These are phyloP conservation scores for Eubucco bourcierii DNA, from an alignment of 2,113 vertebrate species.

Conservation along the genomic window DNA sequence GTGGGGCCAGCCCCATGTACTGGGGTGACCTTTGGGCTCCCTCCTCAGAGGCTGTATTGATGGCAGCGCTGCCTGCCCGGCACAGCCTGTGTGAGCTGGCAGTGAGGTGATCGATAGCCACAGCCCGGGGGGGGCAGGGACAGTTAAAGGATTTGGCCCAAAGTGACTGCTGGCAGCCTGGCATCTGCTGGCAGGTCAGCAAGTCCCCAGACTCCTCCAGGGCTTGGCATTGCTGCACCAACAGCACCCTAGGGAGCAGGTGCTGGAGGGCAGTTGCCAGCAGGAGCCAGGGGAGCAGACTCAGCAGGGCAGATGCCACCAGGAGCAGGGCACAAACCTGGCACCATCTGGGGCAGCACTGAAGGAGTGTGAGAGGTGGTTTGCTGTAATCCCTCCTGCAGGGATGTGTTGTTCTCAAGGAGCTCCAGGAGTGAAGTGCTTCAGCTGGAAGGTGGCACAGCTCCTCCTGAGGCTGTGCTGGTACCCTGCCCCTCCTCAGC, in stretches of 20 bases:
- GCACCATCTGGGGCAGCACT: neutral
- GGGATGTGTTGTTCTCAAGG: neutral
- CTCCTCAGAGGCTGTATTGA: neutral
- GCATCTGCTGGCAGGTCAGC: constrained; percentile 28
- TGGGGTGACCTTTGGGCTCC: neutral
- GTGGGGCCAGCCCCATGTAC: neutral
- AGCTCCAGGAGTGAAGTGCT: neutral
- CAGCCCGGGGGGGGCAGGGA: neutral
- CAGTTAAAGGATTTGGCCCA: constrained; percentile 36
- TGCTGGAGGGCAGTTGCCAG: neutral
- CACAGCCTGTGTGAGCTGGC: neutral
- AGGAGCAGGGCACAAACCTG: fast-evolving
- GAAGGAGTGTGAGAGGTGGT: neutral
- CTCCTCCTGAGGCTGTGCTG: neutral
- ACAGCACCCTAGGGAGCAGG: neutral
- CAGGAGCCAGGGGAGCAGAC: fast-evolving
- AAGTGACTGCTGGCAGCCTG: neutral
- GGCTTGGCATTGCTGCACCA: fast-evolving
- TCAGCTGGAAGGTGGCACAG: neutral
- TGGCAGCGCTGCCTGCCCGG: neutral
- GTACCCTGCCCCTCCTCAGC: neutral
- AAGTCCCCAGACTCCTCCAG: neutral
- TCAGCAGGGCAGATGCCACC: neutral
- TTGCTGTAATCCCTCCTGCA: neutral
- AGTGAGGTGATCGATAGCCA: neutral